These are phyloP conservation scores for Parnassius mnemosyne DNA, from an alignment of 2,888 invertebrate species.

Conservation along the genomic window DNA sequence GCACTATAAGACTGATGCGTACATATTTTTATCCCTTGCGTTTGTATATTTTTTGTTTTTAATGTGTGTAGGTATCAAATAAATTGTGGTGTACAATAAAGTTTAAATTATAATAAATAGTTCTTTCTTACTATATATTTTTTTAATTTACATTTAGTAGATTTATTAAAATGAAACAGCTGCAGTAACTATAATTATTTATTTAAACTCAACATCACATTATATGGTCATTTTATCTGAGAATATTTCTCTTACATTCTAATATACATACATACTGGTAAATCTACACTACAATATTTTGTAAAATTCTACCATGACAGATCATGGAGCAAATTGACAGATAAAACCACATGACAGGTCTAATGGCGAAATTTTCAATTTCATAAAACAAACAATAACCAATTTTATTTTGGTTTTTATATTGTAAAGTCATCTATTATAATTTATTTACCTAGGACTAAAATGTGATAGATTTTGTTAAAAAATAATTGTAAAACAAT, in stretches of 20 bases:
- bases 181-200: slow-evolving; percentile 68
- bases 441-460: background rate
- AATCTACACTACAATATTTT: slow-evolving; percentile 27
- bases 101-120: too few relatives aligned
- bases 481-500: background rate
- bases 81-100: too few relatives aligned
- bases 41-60: too few relatives aligned
- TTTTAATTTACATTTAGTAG: too few relatives aligned
- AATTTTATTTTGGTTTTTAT: too few relatives aligned
- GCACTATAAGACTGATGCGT: too few relatives aligned
- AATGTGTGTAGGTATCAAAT: too few relatives aligned
- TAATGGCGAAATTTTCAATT: background rate
- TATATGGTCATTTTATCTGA: slow-evolving; percentile 40
- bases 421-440: too few relatives aligned
- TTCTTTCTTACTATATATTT: too few relatives aligned
- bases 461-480: background rate
- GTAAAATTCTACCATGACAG: slow-evolving; percentile 5
- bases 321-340: background rate
- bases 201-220: slow-evolving; percentile 71
- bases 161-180: background rate
- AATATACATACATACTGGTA: slow-evolving; percentile 28
- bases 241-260: slow-evolving; percentile 37
- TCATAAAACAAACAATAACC: too few relatives aligned
- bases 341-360: background rate
- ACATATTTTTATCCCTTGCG: too few relatives aligned